Conservation (phyloP, 1,140 invertebrate species). For the Diprion similis region DNA sequence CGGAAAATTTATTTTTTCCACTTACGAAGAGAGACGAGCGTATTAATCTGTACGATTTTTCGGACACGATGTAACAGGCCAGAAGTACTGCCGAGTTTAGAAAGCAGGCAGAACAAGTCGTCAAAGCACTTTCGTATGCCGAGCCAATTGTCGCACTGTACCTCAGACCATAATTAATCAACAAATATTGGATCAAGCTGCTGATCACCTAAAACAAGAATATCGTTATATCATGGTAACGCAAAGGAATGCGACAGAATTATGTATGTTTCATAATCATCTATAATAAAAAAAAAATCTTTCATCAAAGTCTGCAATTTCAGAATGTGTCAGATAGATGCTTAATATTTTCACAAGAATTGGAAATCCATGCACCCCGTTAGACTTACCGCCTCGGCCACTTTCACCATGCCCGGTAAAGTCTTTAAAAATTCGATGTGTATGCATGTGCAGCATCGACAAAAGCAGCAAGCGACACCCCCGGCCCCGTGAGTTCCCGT, state of each 20-base stretch:
- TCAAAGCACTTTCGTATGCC: slow-evolving; percentile 78
- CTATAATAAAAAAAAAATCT: no score
- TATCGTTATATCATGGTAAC: slow-evolving; percentile 24
- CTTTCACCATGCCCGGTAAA: slow-evolving; percentile 74
- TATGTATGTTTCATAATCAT: no score
- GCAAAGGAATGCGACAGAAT: no score
- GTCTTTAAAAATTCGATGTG: slow-evolving; percentile 76
- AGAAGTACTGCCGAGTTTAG: slow-evolving; percentile 75
- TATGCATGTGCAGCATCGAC: slow-evolving; percentile 78
- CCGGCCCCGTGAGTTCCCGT: slow-evolving; percentile 40
- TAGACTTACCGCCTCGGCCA: slow-evolving; percentile 76
- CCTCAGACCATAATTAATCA: slow-evolving; percentile 75
- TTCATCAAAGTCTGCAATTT: no score
- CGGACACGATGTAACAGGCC: slow-evolving; percentile 77
- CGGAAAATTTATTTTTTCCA: slow-evolving; percentile 29
- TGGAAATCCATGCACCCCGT: background rate
- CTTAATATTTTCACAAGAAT: no score
- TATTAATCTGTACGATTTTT: slow-evolving; percentile 75
- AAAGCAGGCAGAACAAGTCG: slow-evolving; percentile 76
- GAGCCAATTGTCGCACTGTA: slow-evolving; percentile 72
- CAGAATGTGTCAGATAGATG: no score
- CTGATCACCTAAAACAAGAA: slow-evolving; percentile 68
- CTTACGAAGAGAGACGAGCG: slow-evolving; percentile 82
- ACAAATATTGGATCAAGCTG: slow-evolving; percentile 76
- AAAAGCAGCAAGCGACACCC: slow-evolving; percentile 75